Evolutionary conservation across 2,888 invertebrate genomes (phyloP).

Genomic region (Diabrotica balteata): DNA sequence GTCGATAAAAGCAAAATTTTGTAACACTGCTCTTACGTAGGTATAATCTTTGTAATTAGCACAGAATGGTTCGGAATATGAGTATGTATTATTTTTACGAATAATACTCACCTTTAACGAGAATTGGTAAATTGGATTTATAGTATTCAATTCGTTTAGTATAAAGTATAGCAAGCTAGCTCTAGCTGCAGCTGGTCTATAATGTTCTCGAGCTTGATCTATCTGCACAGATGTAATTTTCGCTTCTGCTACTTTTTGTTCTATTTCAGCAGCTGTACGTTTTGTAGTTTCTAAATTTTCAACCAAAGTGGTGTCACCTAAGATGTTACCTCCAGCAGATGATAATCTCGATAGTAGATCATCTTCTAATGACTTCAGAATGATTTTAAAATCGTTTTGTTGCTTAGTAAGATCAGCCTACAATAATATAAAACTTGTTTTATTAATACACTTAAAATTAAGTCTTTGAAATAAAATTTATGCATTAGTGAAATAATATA

Average conservation of each 20-base stretch:
- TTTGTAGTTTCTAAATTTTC: constrained; percentile 97
- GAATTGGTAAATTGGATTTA: constrained; percentile 97
- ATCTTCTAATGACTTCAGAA: constrained; percentile 90
- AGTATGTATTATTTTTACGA: no score
- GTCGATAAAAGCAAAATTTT: no score
- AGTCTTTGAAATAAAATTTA: no score
- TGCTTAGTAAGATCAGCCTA: constrained; percentile 91
- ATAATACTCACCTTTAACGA: constrained; percentile 78
- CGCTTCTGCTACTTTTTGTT: constrained; percentile 90
- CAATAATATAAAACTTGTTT: constrained; percentile 35
- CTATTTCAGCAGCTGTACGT: constrained; percentile 94
- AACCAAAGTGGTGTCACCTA: constrained; percentile 93
- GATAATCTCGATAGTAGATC: constrained; percentile 88
- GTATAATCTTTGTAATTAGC: no score
- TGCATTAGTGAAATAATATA: no score
- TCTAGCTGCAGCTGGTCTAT: constrained; percentile 87
- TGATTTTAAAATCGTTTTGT: constrained; percentile 97
- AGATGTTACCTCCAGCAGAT: constrained; percentile 90
- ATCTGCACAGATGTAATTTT: constrained; percentile 91
- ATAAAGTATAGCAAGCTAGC: constrained; percentile 95
- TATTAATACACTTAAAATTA: neutral
- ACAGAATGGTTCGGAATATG: no score
- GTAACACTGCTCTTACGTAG: no score
- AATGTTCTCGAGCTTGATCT: constrained; percentile 89
- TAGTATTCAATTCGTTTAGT: constrained; percentile 92